phyloP scores from a whole-genome alignment of 2,888 invertebrate species.

The Lomographa bimaculata region DNA sequence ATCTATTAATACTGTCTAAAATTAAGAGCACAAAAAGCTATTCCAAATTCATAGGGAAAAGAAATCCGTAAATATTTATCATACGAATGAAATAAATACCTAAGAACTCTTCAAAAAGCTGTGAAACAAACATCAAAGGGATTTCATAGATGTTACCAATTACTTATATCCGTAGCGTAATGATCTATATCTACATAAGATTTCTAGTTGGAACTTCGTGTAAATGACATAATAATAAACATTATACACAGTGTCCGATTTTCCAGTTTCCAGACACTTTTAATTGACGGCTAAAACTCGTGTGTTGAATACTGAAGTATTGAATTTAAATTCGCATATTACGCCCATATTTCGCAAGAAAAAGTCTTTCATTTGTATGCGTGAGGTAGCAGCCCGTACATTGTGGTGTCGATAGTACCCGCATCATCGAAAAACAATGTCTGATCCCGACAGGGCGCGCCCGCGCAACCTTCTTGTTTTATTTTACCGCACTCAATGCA shows the following conservation, averaged over 20 bases:
- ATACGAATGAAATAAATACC: too few relatives aligned
- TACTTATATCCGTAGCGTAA: conserved; percentile 13
- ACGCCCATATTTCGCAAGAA: conserved; percentile 40
- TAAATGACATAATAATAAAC: too few relatives aligned
- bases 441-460: conserved; percentile 49
- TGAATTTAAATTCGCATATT: conserved; percentile 26
- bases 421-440: conserved; percentile 62
- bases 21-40: too few relatives aligned
- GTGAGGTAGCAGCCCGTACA: conserved; percentile 51
- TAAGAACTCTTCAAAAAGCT: conserved; percentile 9
- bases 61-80: too few relatives aligned
- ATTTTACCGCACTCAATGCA: conserved; percentile 63
- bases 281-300: conserved; percentile 18
- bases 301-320: conserved; percentile 12
- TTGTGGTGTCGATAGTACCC: conserved; percentile 61
- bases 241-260: too few relatives aligned
- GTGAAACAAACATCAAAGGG: conserved; percentile 24
- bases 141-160: conserved; percentile 12
- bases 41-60: too few relatives aligned
- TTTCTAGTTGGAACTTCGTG: too few relatives aligned
- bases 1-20: too few relatives aligned
- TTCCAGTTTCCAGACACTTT: conserved; percentile 14
- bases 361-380: conserved; percentile 70
- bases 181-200: too few relatives aligned
- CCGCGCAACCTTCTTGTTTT: conserved; percentile 66